phyloP scores from a whole-genome alignment of 2,797 vertebrate species.

The Cryptoblepharus egeriae region DNA sequence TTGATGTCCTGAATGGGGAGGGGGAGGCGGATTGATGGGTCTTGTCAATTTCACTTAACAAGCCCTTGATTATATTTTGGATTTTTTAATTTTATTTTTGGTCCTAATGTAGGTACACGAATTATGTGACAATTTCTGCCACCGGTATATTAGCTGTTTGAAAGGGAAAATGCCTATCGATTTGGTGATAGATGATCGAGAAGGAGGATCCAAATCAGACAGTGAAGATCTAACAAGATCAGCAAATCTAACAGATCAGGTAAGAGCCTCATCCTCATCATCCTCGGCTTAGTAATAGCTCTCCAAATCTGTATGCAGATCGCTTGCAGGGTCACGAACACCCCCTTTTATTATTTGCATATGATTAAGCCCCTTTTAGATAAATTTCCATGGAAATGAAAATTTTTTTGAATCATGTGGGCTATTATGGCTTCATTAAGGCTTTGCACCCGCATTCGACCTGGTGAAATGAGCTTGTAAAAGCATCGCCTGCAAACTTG shows the following conservation, averaged over 20 bases:
- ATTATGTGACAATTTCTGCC: slow-evolving; percentile 99
- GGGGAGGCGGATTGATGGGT: slow-evolving; percentile 74
- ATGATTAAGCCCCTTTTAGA: slow-evolving; percentile 94
- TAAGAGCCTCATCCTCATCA: slow-evolving; percentile 81
- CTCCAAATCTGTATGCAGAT: slow-evolving; percentile 83
- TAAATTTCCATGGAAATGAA: slow-evolving; percentile 94
- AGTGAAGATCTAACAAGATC: slow-evolving; percentile 99
- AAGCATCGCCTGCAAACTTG: slow-evolving; percentile 92
- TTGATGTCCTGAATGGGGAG: slow-evolving; percentile 77
- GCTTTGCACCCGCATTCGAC: slow-evolving; percentile 91
- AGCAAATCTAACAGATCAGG: slow-evolving; percentile 96
- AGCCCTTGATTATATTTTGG: slow-evolving; percentile 77
- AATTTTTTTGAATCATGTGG: slow-evolving; percentile 94
- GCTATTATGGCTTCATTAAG: slow-evolving; percentile 99
- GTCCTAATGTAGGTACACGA: slow-evolving; percentile 91
- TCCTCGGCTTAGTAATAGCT: too few species aligned
- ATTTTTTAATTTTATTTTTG: slow-evolving; percentile 58
- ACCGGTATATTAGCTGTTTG: slow-evolving; percentile 99
- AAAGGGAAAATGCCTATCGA: slow-evolving; percentile 99
- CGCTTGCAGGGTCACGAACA: slow-evolving; percentile 88
- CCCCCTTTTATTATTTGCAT: slow-evolving; percentile 95
- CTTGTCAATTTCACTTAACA: slow-evolving; percentile 82
- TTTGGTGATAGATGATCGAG: slow-evolving; percentile 99
- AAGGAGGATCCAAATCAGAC: slow-evolving; percentile 98
- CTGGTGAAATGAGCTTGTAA: slow-evolving; percentile 93